Percentiles rank a stretch among this genome's conserved stretches.
phyloP scores from a whole-genome alignment of 2,797 vertebrate species.

The Argya squamiceps region DNA sequence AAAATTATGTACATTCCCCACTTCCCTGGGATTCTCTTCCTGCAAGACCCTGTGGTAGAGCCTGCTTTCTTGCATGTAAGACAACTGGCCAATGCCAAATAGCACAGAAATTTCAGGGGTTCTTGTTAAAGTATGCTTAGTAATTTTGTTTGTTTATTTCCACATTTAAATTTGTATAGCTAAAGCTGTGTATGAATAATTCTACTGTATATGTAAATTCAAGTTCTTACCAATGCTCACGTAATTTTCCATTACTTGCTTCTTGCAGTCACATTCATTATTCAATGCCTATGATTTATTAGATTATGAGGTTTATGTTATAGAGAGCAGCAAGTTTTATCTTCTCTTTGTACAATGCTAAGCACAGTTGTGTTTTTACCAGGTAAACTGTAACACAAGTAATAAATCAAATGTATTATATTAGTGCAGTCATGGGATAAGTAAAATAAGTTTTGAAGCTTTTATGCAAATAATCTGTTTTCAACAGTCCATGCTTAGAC shows the following conservation, averaged over 20 bases:
- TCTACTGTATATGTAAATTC: neutral
- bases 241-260: neutral
- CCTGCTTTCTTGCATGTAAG: neutral
- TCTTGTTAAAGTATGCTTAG: neutral
- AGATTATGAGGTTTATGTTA: neutral
- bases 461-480: neutral
- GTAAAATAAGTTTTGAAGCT: neutral
- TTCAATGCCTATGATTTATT: neutral
- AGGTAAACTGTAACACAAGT: neutral
- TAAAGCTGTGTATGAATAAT: neutral
- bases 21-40: neutral
- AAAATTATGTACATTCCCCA: neutral
- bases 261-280: neutral
- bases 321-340: neutral
- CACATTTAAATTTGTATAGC: neutral
- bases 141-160: neutral
- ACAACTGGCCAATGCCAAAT: neutral
- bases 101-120: neutral
- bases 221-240: neutral
- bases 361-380: neutral
- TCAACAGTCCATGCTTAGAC: neutral
- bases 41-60: neutral
- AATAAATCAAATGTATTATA: neutral
- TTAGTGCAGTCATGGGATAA: neutral
- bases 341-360: neutral